phyloP scores from a whole-genome alignment of 2,113 vertebrate species.

The Trichomycterus rosablanca region DNA sequence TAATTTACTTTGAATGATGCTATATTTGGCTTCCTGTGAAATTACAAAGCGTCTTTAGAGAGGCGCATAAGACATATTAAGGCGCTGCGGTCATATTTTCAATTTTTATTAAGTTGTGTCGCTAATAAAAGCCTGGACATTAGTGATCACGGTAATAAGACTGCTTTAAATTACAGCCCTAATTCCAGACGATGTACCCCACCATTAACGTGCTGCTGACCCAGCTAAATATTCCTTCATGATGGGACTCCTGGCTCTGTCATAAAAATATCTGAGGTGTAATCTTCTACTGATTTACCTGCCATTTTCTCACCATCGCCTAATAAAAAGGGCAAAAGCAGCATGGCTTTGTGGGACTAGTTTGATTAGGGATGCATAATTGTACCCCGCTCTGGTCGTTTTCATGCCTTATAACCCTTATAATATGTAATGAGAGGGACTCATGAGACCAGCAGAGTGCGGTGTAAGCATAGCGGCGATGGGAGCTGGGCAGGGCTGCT shows the following conservation, averaged over 20 bases:
- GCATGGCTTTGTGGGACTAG: conserved; percentile 35
- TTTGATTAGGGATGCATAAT: conserved; percentile 51
- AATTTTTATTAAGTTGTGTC: conserved; percentile 39
- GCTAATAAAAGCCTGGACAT: conserved; percentile 40
- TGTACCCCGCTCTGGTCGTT: conserved; percentile 42
- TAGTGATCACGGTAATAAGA: conserved; percentile 49
- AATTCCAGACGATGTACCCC: conserved; percentile 43
- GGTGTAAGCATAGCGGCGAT: conserved; percentile 42
- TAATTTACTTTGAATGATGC: conserved; percentile 27
- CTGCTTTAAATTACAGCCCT: conserved; percentile 47
- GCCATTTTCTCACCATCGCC: conserved; percentile 33
- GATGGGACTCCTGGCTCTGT: conserved; percentile 43
- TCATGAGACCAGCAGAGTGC: conserved; percentile 47
- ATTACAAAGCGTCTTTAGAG: conserved; percentile 26
- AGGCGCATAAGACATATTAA: conserved; percentile 27
- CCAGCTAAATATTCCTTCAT: conserved; percentile 46
- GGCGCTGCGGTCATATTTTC: conserved; percentile 25
- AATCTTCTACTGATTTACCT: conserved; percentile 52
- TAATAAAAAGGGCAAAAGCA: conserved; percentile 47
- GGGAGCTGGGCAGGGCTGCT: conserved; percentile 24
- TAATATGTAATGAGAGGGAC: conserved; percentile 41
- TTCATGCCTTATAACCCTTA: conserved; percentile 47
- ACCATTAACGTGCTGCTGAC: conserved; percentile 47
- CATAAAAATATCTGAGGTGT: conserved; percentile 49
- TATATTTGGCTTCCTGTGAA: conserved; percentile 33